Percentiles rank a stretch among this genome's conserved stretches.
These are phyloP conservation scores for Endotricha flammealis DNA, from an alignment of 2,888 invertebrate species.

Conservation along the genomic window DNA sequence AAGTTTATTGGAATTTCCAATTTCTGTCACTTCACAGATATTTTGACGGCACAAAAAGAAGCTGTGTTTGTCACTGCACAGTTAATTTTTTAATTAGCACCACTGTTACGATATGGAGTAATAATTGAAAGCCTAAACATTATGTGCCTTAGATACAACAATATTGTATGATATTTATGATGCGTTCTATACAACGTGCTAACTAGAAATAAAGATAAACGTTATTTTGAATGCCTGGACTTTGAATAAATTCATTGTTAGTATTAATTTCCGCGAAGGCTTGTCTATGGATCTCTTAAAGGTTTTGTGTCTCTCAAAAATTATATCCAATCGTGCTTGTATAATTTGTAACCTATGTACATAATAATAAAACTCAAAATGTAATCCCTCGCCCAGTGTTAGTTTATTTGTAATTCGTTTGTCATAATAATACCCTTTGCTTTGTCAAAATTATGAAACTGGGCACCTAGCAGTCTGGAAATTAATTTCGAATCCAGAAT, in stretches of 20 bases:
- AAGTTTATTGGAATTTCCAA: too few species aligned
- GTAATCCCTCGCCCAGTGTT: conserved; percentile 3
- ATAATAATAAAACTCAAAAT: not conserved
- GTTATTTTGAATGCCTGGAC: conserved; percentile 69
- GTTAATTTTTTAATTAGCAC: conserved; percentile 57
- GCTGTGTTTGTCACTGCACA: conserved; percentile 42
- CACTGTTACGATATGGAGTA: conserved; percentile 74
- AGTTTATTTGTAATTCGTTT: conserved; percentile 8
- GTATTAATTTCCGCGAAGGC: conserved; percentile 62
- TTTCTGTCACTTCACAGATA: too few species aligned
- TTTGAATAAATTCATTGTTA: conserved; percentile 56
- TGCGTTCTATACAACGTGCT: conserved; percentile 78
- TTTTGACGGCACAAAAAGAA: too few species aligned
- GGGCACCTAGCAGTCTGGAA: conserved; percentile 60
- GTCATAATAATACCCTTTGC: conserved; percentile 15
- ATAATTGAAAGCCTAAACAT: conserved; percentile 78
- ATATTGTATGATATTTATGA: conserved; percentile 78
- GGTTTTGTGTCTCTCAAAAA: conserved; percentile 32
- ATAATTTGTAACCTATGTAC: conserved; percentile 2
- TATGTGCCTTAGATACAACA: conserved; percentile 80
- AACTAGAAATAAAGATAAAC: conserved; percentile 73
- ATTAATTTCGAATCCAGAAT: conserved; percentile 59
- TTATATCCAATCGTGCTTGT: conserved; percentile 4
- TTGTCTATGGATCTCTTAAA: conserved; percentile 48
- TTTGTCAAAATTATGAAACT: conserved; percentile 28